These are phyloP conservation scores for Anthrax anthrax DNA, from an alignment of 2,888 invertebrate species.

Conservation along the genomic window DNA sequence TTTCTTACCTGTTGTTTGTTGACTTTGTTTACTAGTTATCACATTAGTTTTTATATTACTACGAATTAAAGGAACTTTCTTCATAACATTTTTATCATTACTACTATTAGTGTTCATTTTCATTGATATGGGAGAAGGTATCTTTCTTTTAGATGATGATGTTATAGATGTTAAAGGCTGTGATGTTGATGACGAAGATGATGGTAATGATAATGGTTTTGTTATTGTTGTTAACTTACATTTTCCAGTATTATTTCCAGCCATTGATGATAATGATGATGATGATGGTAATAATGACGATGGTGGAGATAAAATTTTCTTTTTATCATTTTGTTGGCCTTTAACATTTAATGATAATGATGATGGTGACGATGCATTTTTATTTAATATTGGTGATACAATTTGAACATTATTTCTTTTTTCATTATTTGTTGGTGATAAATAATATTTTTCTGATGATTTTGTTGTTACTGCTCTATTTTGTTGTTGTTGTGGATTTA, in stretches of 20 bases:
- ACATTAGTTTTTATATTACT: background rate
- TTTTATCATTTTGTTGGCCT: too few relatives aligned
- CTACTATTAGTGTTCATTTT: too few relatives aligned
- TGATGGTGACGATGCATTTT: background rate
- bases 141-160: background rate
- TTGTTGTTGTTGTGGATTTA: background rate
- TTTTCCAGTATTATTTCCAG: too few relatives aligned
- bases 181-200: background rate
- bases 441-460: background rate
- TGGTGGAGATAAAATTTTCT: background rate
- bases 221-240: too few relatives aligned
- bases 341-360: too few relatives aligned
- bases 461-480: background rate
- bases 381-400: slow-evolving; percentile 3
- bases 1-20: background rate
- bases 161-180: too few relatives aligned
- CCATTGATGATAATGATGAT: background rate
- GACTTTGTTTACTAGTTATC: background rate
- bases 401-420: slow-evolving; percentile 2
- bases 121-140: background rate
- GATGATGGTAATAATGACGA: background rate
- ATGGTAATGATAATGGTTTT: background rate
- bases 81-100: background rate
- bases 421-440: background rate
- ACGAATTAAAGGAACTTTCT: background rate